A percentile compares a stretch with the other conserved stretches of the same genome.
phyloP scores from a whole-genome alignment of 2,113 vertebrate species.

The Petaurus breviceps region DNA sequence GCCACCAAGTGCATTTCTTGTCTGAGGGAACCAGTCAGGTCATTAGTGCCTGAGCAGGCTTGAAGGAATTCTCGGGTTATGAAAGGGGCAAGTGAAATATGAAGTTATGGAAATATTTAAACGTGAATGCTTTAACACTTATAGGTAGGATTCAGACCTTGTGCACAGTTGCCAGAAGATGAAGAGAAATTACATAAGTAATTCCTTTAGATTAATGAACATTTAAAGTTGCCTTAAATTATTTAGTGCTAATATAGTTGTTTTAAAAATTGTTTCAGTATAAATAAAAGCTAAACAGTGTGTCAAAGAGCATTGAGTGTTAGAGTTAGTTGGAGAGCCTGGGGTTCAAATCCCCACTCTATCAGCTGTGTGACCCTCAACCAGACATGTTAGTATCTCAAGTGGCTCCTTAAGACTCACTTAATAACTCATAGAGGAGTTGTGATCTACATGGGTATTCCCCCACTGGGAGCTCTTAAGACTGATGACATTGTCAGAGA shows the following conservation, averaged over 20 bases:
- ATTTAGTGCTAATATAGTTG: not conserved
- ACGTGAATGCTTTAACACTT: not conserved
- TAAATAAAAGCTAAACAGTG: slow-evolving; percentile 1
- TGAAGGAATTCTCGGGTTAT: slow-evolving; percentile 6
- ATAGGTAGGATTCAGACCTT: not conserved
- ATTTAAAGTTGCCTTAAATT: not conserved
- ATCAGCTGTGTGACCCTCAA: not conserved
- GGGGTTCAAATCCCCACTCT: not conserved
- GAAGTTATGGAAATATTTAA: not conserved
- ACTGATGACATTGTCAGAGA: not conserved
- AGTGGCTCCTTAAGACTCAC: not conserved
- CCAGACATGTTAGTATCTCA: not conserved
- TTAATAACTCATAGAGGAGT: not conserved
- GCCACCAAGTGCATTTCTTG: slow-evolving; percentile 44
- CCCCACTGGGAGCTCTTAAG: not conserved
- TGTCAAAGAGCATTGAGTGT: not conserved
- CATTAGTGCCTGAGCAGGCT: slow-evolving; percentile 18
- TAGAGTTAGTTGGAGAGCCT: not conserved
- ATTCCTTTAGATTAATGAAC: not conserved
- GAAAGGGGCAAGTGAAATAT: slow-evolving; percentile 6
- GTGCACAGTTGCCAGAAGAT: not conserved
- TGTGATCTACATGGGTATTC: not conserved
- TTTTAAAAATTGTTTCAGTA: slow-evolving; percentile 35
- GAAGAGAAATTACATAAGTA: not conserved
- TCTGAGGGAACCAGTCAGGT: not conserved